These are phyloP conservation scores for Buteo buteo DNA, from an alignment of 2,113 vertebrate species.

Conservation along the genomic window DNA sequence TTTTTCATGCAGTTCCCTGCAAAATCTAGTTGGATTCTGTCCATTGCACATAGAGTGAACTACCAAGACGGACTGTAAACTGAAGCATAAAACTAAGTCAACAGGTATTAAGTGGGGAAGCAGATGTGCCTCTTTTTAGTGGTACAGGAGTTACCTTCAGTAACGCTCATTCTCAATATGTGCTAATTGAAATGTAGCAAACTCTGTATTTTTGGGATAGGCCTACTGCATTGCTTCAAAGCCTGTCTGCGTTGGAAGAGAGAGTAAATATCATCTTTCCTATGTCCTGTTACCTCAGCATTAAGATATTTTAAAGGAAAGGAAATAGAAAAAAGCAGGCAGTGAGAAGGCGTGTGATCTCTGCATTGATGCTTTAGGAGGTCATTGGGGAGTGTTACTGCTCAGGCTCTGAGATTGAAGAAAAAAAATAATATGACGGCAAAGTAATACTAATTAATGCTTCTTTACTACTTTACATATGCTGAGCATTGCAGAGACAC, in stretches of 20 bases:
- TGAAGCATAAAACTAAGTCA: not conserved
- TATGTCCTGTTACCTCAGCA: not conserved
- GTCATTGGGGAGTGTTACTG: not conserved
- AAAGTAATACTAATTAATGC: not conserved
- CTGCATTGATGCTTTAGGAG: not conserved
- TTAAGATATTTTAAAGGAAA: slow-evolving; percentile 10
- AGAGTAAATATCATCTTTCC: not conserved
- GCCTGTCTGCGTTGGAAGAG: not conserved
- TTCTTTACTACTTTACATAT: not conserved
- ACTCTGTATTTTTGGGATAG: not conserved
- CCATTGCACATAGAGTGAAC: not conserved
- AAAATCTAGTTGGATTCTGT: not conserved
- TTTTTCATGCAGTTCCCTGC: not conserved
- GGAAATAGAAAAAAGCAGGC: slow-evolving; percentile 11
- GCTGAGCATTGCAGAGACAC: not conserved
- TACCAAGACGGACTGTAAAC: not conserved
- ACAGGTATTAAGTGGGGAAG: not conserved
- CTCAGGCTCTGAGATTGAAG: not conserved
- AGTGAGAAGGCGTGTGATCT: not conserved
- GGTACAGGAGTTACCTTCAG: not conserved
- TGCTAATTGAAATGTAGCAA: not conserved
- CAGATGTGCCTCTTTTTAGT: not conserved
- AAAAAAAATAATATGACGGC: not conserved
- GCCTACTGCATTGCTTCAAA: not conserved
- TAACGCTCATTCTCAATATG: not conserved